Evolutionary conservation across 2,888 invertebrate species (phyloP), one percentile per base, ranked within the genome.

Genomic region (Eudemis profundana): DNA sequence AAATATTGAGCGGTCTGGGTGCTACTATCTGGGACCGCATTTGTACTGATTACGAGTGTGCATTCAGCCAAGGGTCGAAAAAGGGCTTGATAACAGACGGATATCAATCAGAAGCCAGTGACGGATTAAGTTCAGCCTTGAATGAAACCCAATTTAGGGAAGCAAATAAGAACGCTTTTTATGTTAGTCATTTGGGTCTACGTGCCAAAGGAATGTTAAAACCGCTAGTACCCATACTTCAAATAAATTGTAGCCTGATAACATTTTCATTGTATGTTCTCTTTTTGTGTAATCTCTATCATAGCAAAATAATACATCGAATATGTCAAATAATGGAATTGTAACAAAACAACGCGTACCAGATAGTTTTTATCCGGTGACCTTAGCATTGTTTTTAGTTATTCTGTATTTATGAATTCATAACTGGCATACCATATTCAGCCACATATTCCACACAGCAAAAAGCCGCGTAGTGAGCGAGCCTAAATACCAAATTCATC

Each of bases 401-500:
- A 27, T 50, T 61, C 29, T 29, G 19, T 40, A 62, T 56, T 49
- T 63, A 44, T 36, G 44, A 59, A 59, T 51, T 44, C 64, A 64
- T 65, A 65, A 59, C 27, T 36, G 59, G 46, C 51, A 60, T 21
- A 65, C 44, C 59, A 63, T 36, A 57, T 62, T 29, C 42, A 27
- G 46, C 46, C 53, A 21, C 63, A 54, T 60, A 65, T 61, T 63
- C 42, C 42, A 23, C 21, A 5, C 42, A 2, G 79, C 78, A 77
- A 80, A 79, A 82, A 84, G 79, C 72, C 77, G 76, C 66, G 70
- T 72, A 78, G 70, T 75, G 70, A 68, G 72, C 76, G 75, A 71
- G 76, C 78, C 85, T 85, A 88, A 88, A 90, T 87, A 89, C 85
- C 81, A 85, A 88, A 92, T 92, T 86, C 90, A 91, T 92, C 90